Conservation (phyloP, 2,888 invertebrate species). For the Steinernema carpocapsae region DNA sequence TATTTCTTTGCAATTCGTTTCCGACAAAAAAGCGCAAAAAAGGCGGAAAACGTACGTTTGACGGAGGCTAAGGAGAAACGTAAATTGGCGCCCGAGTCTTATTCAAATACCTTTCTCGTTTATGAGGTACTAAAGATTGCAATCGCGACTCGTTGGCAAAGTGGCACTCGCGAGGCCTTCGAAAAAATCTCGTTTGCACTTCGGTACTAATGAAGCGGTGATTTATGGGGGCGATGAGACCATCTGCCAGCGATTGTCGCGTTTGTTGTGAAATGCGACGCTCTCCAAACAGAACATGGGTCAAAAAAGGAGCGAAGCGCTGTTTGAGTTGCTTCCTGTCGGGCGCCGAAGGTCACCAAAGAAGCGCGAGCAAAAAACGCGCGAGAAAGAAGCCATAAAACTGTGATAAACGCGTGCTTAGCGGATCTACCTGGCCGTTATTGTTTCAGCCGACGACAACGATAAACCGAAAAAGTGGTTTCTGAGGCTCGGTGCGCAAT, state of each 20-base stretch:
- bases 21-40: no score
- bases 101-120: background rate
- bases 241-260: conserved; percentile 19
- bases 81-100: conserved; percentile 2
- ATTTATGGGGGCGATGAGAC: conserved; percentile 24
- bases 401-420: background rate
- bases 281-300: conserved; percentile 24
- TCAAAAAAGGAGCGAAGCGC: conserved; percentile 5
- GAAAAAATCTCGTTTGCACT: conserved; percentile 9
- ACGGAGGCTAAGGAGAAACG: background rate
- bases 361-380: conserved; percentile 16
- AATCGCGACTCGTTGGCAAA: conserved; percentile 3
- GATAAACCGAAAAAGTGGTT: background rate
- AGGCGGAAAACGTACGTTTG: no score
- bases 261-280: conserved; percentile 2
- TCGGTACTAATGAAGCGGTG: conserved; percentile 1
- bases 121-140: conserved; percentile 25
- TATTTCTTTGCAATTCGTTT: no score
- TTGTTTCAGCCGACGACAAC: background rate
- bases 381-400: conserved; percentile 10
- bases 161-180: background rate
- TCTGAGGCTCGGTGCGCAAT: background rate
- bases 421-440: background rate
- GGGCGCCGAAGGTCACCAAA: conserved; percentile 21
- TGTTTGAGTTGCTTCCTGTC: conserved; percentile 33